Conservation (phyloP, 2,113 vertebrate genomes). For the Gymnorhina tibicen region DNA sequence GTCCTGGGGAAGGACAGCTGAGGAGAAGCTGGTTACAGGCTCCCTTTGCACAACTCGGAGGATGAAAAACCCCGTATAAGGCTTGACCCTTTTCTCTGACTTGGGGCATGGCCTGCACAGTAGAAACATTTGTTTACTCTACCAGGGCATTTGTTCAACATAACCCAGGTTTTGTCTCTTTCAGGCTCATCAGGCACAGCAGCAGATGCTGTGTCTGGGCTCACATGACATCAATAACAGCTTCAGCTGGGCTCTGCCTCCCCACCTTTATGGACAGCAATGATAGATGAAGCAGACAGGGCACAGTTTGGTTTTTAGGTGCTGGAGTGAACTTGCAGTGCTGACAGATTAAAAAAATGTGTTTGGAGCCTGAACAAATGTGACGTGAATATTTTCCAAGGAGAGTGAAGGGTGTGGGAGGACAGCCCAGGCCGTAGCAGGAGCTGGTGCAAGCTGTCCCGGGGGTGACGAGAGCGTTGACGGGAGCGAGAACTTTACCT, state of each 20-base stretch:
- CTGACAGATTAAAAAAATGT: background rate
- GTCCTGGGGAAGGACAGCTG: background rate
- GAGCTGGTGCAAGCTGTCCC: constrained; percentile 21
- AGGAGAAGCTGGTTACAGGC: background rate
- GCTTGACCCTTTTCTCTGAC: background rate
- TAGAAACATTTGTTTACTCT: background rate
- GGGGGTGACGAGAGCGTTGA: background rate
- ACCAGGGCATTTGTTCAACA: background rate
- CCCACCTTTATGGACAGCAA: background rate
- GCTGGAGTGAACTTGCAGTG: background rate
- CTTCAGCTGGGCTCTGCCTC: constrained; percentile 10
- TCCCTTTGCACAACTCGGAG: background rate
- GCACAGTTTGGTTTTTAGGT: background rate
- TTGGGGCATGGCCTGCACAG: background rate
- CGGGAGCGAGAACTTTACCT: background rate
- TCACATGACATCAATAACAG: background rate
- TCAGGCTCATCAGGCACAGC: background rate
- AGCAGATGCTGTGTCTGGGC: constrained; percentile 31
- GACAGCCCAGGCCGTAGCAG: constrained; percentile 3
- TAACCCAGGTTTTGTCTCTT: background rate
- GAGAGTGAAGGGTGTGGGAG: constrained; percentile 34
- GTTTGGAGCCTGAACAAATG: constrained; percentile 11
- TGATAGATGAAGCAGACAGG: constrained; percentile 15
- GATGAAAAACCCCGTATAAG: background rate
- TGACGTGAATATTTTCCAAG: background rate